Evolutionary conservation across 1,140 invertebrate species (phyloP), one percentile per base, ranked within the genome.

Genomic region (Pseudomyrmex pallidus): DNA sequence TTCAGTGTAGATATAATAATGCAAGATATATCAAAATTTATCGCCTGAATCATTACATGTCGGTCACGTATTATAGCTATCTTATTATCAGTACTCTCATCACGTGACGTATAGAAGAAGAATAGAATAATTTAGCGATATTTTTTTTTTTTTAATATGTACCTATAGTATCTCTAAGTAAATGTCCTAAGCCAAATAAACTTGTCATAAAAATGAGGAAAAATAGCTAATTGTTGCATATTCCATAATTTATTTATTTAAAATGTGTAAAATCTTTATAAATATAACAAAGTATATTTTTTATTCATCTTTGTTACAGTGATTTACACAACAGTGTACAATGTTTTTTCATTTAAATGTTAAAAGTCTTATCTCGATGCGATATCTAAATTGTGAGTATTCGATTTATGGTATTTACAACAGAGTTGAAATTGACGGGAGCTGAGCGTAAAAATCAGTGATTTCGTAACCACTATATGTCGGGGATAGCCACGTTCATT

Each of bases 401-500:
- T 83, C 73, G 84, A 73, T 88, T 88, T 82, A 88, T 59, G 77
- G 67, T 88, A 88, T 88, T 87, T 88, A 88, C 72, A 74, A 62
- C 77, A 20, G 74, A 89, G 73, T 70, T 70, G 52, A 87, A 88
- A 85, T 88, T 76, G 83, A 85, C 87, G 87, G 85, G 87, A 76
- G 76, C 67, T 52, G 72, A 86, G 74, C 76, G 68, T 82, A 92
- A 94, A 94, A 94, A 93, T 94, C 93, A 92, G 91, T 93, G 93
- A 94, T 94, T 94, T 94, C 90, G 92, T 93, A 93, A 91, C 89
- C 90, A 90, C 88, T 86, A 82, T 87, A 84, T 92, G 92, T 93
- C 91, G 93, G 90, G 91, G 92, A 90, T 93, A 93, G 91, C 90
- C 85, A 85, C 92, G 91, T 92, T 94, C 92, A 94, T 94, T 94